Evolutionary conservation across 2,888 invertebrate genomes (phyloP), one percentile per base, ranked within the genome.

Genomic region (Lasius fuliginosus): DNA sequence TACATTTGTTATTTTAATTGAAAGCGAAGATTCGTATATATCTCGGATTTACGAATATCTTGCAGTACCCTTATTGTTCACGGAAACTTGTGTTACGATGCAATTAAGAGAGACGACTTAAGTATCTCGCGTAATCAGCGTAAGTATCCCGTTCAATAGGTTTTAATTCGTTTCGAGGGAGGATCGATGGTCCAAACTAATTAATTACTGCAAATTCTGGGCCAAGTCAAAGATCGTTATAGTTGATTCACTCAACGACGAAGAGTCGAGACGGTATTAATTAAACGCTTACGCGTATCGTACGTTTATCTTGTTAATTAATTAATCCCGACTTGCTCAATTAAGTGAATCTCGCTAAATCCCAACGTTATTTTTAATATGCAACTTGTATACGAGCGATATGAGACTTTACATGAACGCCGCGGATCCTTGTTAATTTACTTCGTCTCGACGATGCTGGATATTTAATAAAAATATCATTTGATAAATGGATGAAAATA

Each of bases 231-330:
- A 87, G 73, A 73, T 60, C 74, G 64, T 87, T 58, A 64, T 53
- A 60, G 82, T 84, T 84, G 79, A 87, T 62, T 42, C 60, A 33
- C 27, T 60, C n/a, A 58, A 64, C 58, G 68, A 77, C 23, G 33
- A 76, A 74, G 40, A 68, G 33, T 53, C 71, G 33, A 62, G 49
- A n/a, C 42, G 56, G 76, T 67, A 60, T 74, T 87, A 87, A 87
- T 87, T 87, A 87, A 87, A 85, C 74, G 69, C 77, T 84, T 82
- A 77, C 74, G 82, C 77, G 65, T 36, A 64, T 53, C 36, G 58
- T 33, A 42, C 12, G n/a, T 62, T 3, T 12, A 12, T 65, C 40
- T 82, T 65, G 40, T 65, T 82, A 82, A 42, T 65, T 82, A 82
- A 77, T 77, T 53, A 68, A 69, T 77, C 40, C 3, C n/a, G 40